phyloP scores from a whole-genome alignment of 1,140 invertebrate species.

The Papilio xuthus region DNA sequence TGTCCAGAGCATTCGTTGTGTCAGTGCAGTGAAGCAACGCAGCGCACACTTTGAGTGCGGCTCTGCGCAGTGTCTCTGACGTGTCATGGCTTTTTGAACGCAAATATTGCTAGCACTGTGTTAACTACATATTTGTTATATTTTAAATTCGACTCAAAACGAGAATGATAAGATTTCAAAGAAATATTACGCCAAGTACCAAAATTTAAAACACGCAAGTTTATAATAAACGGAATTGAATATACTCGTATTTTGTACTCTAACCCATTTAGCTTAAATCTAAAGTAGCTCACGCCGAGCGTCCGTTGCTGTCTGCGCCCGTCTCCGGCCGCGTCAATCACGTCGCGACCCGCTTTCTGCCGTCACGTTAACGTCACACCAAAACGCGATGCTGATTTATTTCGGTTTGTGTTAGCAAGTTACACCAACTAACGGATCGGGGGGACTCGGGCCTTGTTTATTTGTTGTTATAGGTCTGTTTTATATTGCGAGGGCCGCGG shows the following conservation, averaged over 20 bases:
- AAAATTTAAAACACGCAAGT: background rate
- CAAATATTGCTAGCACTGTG: no score
- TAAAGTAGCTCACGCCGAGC: background rate
- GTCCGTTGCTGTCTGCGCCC: background rate
- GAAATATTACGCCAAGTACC: background rate
- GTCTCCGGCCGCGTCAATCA: constrained; percentile 1
- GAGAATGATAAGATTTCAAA: background rate
- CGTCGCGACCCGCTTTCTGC: background rate
- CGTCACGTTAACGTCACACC: constrained; percentile 20
- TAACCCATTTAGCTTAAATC: background rate
- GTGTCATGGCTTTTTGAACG: background rate
- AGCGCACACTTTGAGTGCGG: background rate
- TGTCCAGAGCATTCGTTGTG: background rate
- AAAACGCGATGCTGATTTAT: constrained; percentile 17
- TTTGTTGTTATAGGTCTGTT: constrained; percentile 47
- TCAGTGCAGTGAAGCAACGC: background rate
- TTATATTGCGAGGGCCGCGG: constrained; percentile 39
- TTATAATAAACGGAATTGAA: background rate
- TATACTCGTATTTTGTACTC: background rate
- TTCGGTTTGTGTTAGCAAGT: constrained; percentile 41
- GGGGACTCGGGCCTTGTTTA: constrained; percentile 41
- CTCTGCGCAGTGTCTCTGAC: background rate
- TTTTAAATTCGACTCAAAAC: background rate
- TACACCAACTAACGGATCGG: constrained; percentile 27
- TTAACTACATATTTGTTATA: no score